Conservation (phyloP, 2,113 vertebrate species). For the Corythaixoides concolor region DNA sequence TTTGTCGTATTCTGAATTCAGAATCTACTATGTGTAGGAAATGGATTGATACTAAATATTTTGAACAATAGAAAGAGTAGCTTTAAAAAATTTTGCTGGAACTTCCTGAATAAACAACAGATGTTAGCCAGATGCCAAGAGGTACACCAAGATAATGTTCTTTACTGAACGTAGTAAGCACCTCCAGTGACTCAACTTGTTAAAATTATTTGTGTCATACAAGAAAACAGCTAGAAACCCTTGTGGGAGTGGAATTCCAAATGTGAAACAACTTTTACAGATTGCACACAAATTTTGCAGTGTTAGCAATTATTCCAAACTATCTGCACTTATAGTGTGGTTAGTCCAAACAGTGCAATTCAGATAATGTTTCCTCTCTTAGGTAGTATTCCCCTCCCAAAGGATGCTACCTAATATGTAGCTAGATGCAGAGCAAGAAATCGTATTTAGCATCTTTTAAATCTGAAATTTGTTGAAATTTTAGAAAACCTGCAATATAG, state of each 20-base stretch:
- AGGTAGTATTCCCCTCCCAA: background rate
- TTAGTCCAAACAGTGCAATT: background rate
- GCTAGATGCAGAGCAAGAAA: background rate
- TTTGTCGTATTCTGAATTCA: background rate
- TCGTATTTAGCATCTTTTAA: background rate
- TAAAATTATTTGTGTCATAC: background rate
- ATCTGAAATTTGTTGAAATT: background rate
- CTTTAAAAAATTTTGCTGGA: background rate
- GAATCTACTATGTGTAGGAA: background rate
- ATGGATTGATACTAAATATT: background rate
- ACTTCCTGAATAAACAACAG: background rate
- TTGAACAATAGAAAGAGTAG: background rate
- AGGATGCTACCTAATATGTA: background rate
- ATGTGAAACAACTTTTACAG: background rate
- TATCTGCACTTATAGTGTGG: background rate
- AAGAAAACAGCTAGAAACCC: background rate
- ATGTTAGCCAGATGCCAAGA: background rate
- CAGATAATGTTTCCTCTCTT: background rate
- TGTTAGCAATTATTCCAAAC: background rate
- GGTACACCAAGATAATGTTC: background rate
- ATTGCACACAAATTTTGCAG: background rate
- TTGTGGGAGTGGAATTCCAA: background rate
- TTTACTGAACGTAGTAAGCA: background rate
- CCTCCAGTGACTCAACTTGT: background rate
- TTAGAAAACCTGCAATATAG: background rate